Evolutionary conservation across 2,888 invertebrate species (phyloP), one percentile per base, ranked within the genome.

Genomic region (Leptopilina myrica): DNA sequence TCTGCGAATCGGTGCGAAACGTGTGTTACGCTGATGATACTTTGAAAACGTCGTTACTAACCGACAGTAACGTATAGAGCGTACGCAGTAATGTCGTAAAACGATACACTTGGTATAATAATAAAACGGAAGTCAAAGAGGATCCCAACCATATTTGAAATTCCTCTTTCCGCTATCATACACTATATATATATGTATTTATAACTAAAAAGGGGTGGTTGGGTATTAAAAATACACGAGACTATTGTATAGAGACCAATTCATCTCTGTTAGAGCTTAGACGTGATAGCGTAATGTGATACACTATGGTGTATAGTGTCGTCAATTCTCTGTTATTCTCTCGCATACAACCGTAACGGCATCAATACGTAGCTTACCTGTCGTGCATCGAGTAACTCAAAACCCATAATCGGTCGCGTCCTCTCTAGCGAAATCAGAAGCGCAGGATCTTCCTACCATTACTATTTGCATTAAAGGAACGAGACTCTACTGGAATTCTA

Each of bases 71-170:
- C 75, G 66, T 59, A 49, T 62, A 80, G 77, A 76, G 49, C 9
- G 49, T 12, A 49, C 79, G 80, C 82, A 83, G 83, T 82, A 80
- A 85, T 84, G 80, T 84, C 87, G 87, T 87, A 87, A 87, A 88
- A 84, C 85, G 83, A 87, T 87, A 85, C 86, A 86, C 83, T 81
- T 80, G 86, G 80, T 80, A 83, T 84, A 88, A 85, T 85, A 86
- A 88, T 87, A 86, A 88, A 87, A 84, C 84, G 86, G 81, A 84
- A 84, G 82, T 85, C 83, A 80, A 80, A 82, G 82, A 83, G 81
- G 81, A 43, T 8, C 7, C 43, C 11, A 46, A 49, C 49, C 49
- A 49, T 49, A 49, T 49, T 49, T 12, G 49, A 49, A 49, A 84
- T 81, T 77, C 81, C 81, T 76, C 66, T 80, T 49, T 81, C 77